Evolutionary conservation across 2,888 invertebrate genomes (phyloP), one percentile per base, ranked within the genome.

Genomic region (Bellardia bayeri): DNA sequence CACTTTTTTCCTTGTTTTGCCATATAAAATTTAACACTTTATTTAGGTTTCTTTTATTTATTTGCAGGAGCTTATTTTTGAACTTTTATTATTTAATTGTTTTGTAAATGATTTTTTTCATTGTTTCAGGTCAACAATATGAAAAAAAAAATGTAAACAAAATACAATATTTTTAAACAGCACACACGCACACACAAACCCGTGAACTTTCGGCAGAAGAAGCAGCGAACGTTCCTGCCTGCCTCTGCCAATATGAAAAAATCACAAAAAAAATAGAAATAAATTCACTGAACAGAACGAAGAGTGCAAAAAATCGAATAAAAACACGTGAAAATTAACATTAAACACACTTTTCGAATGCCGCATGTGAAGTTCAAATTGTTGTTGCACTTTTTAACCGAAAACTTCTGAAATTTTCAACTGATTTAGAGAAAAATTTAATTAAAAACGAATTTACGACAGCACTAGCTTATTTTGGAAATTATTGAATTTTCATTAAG

Each of bases 401-500:
- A 79, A 87, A 69, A 64, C 74, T 66, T 66, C 6, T 23, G 30
- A 85, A 86, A 69, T 78, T 86, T 42, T 83, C 13, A 83, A 66
- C 45, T 42, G 69, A 83, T 86, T 74, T 68, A 30, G 49, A 64
- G 80, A 72, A 82, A 85, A 83, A 66, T 81, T 81, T 80, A 86
- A 86, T 86, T 86, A 83, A 86, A 85, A 83, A 79, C 75, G 78
- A 85, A 87, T 85, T 85, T 69, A 79, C 87, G 82, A 87, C 85
- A 87, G 74, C 88, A 85, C 75, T 76, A 78, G 49, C 82, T 79
- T 88, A 88, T 88, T 89, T 88, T 89, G 89, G 89, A 89, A 84
- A 79, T 89, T 90, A 88, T 89, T 89, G 89, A 89, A 88, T 89
- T 89, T 88, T 88, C 89, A 89, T 89, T 89, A 88, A 85, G 82